These are phyloP conservation scores for Cryptophagus acutangulus DNA, from an alignment of 2,888 invertebrate species.

Conservation along the genomic window DNA sequence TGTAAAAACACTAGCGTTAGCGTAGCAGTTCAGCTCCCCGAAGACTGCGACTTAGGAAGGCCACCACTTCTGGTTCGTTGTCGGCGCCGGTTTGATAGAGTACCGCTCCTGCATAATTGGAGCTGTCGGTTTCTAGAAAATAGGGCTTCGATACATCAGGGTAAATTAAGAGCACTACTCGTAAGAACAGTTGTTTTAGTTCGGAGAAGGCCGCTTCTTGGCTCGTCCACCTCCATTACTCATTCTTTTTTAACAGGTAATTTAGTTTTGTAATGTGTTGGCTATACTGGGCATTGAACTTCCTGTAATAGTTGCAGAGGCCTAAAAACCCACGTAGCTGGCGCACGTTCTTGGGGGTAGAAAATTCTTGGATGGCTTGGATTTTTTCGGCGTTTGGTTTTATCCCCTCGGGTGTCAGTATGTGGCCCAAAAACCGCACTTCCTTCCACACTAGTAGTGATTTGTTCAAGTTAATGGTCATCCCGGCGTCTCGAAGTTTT, in stretches of 20 bases:
- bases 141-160: slow-evolving; percentile 6
- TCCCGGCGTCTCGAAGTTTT: no score
- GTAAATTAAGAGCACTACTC: slow-evolving; percentile 4
- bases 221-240: slow-evolving; percentile 8
- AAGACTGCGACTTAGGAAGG: slow-evolving; percentile 7
- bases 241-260: slow-evolving; percentile 5
- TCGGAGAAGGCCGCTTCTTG: slow-evolving; percentile 4
- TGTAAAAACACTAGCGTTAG: no score
- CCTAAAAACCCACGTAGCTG: slow-evolving; percentile 10
- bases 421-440: slow-evolving; percentile 14
- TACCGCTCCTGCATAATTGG: slow-evolving; percentile 11
- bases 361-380: slow-evolving; percentile 10
- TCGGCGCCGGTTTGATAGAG: slow-evolving; percentile 8
- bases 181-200: slow-evolving; percentile 9
- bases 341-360: slow-evolving; percentile 4
- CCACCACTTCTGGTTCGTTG: slow-evolving; percentile 5
- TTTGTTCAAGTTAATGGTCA: no score
- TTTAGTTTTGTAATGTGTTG: neutral
- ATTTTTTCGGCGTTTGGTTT: slow-evolving; percentile 8
- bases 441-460: slow-evolving; percentile 7
- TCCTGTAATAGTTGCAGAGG: slow-evolving; percentile 7
- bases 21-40: slow-evolving; percentile 7
- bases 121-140: slow-evolving; percentile 11
- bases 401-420: slow-evolving; percentile 8
- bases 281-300: slow-evolving; percentile 2